Conservation (phyloP, 1,140 invertebrate genomes). For the Pentalonia nigronervosa region DNA sequence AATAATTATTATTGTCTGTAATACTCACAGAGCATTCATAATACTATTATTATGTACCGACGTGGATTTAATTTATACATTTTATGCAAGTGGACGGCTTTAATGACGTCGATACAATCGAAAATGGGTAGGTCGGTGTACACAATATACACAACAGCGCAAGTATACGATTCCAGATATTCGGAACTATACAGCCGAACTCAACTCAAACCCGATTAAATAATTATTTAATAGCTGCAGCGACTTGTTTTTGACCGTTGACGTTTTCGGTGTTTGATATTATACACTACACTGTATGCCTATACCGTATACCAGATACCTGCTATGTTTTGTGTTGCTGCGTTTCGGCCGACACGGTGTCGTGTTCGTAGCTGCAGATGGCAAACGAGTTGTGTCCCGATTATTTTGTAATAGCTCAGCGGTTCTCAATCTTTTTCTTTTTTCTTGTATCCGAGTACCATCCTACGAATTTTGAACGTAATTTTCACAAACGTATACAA, state of each 20-base stretch:
- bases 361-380: neutral
- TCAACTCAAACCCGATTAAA: neutral
- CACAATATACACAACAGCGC: neutral
- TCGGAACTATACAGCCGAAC: neutral
- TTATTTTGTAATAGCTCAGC: neutral
- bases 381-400: neutral
- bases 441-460: neutral
- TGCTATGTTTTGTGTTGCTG: neutral
- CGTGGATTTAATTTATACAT: neutral
- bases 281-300: neutral
- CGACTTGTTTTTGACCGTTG: neutral
- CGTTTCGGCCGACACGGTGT: neutral
- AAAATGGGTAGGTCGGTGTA: neutral
- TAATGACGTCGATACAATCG: neutral
- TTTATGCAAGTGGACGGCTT: neutral
- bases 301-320: neutral
- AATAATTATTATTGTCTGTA: neutral
- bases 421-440: neutral
- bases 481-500: neutral
- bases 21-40: neutral
- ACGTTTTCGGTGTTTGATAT: neutral
- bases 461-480: neutral
- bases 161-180: neutral
- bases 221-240: constrained; percentile 15
- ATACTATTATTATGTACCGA: neutral